Conservation (phyloP, 2,888 invertebrate species). For the Gastrophysa polygoni region DNA sequence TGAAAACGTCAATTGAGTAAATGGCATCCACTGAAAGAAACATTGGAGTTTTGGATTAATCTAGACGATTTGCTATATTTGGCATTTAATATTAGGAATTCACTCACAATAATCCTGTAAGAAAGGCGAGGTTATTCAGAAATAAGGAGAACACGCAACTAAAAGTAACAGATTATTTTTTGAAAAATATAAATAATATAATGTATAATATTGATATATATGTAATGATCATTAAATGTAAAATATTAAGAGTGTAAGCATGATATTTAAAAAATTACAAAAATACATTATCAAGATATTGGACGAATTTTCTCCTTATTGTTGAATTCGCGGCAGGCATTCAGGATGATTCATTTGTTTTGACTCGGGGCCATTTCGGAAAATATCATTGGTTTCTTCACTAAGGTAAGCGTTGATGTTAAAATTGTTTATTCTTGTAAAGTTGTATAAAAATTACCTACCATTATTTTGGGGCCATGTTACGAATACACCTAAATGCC, state of each 20-base stretch:
- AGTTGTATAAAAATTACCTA: constrained; percentile 51
- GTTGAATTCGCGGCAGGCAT: constrained; percentile 55
- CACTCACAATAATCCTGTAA: constrained; percentile 59
- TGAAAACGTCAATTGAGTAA: constrained; percentile 18
- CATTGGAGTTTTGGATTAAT: not conserved
- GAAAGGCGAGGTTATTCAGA: constrained; percentile 57
- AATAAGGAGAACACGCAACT: constrained; percentile 53
- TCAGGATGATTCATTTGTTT: constrained; percentile 43
- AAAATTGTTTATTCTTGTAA: constrained; percentile 53
- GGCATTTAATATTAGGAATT: constrained; percentile 55
- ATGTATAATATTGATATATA: constrained; percentile 53
- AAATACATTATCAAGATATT: constrained; percentile 50
- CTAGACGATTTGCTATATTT: constrained; percentile 17
- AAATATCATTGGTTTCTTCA: constrained; percentile 37
- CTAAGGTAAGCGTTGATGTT: constrained; percentile 48
- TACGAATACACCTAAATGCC: constrained; percentile 47
- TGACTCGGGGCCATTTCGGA: constrained; percentile 45
- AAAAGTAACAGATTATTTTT: constrained; percentile 58
- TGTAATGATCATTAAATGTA: constrained; percentile 55
- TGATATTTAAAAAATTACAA: constrained; percentile 48
- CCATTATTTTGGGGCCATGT: constrained; percentile 48
- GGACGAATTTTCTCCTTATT: constrained; percentile 57
- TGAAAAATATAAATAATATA: constrained; percentile 56
- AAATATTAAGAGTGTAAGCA: constrained; percentile 54
- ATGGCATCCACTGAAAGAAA: not conserved